A percentile compares a stretch with the other conserved stretches of the same genome.
phyloP scores from a whole-genome alignment of 2,113 vertebrate genomes.

The Strix aluco region DNA sequence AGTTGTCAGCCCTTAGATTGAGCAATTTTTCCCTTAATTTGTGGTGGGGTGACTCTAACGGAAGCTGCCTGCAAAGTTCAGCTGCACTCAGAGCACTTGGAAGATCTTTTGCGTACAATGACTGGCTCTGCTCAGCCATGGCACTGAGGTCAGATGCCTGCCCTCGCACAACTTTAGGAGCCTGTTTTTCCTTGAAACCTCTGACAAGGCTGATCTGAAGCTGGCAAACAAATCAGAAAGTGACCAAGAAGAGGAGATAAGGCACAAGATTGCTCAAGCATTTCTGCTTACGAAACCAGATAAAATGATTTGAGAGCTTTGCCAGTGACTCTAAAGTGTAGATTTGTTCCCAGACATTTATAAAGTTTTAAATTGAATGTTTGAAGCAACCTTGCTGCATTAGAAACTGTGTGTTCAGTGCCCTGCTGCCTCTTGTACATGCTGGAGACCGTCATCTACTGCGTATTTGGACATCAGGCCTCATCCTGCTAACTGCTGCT shows the following conservation, averaged over 20 bases:
- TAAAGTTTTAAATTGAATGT: not conserved
- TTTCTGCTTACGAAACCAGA: not conserved
- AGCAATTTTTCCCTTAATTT: not conserved
- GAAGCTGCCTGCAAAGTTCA: not conserved
- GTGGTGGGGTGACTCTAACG: not conserved
- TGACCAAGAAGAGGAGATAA: not conserved
- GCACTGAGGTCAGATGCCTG: not conserved
- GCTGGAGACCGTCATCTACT: not conserved
- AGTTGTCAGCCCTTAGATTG: not conserved
- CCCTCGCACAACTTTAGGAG: not conserved
- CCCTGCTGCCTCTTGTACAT: not conserved
- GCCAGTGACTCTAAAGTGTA: not conserved
- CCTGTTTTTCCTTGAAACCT: not conserved
- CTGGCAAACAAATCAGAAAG: not conserved
- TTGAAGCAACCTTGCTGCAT: not conserved
- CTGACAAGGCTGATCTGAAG: not conserved
- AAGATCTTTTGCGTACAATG: not conserved
- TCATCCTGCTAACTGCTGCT: not conserved
- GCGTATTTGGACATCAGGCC: not conserved
- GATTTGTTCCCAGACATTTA: not conserved
- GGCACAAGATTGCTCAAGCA: not conserved
- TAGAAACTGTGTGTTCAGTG: not conserved
- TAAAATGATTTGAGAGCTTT: not conserved
- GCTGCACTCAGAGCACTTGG: not conserved
- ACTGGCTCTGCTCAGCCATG: not conserved